These are phyloP conservation scores for Nothura maculosa DNA, from an alignment of 2,797 vertebrate species.

Conservation along the genomic window DNA sequence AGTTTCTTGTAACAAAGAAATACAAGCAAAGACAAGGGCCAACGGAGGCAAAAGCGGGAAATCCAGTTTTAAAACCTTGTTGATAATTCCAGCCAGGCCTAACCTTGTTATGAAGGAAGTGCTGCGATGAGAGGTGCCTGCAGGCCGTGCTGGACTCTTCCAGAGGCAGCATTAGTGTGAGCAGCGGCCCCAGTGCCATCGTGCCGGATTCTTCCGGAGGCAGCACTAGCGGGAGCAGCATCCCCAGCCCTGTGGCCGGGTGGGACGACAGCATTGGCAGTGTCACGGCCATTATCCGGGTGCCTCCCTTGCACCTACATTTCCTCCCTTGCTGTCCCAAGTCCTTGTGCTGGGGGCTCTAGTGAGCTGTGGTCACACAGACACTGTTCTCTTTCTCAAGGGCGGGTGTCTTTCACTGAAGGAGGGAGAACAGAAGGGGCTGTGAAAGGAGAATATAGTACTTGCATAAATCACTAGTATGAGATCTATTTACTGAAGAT, in stretches of 20 bases:
- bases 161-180: neutral
- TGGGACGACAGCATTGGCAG: neutral
- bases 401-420: neutral
- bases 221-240: too few species aligned
- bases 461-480: neutral
- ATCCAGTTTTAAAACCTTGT: neutral
- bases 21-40: neutral
- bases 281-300: neutral
- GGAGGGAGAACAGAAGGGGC: neutral
- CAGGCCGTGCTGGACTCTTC: neutral
- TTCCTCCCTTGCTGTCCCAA: neutral
- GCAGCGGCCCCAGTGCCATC: rapidly evolving
- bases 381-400: neutral
- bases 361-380: neutral
- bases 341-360: neutral
- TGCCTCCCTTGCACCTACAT: neutral
- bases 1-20: neutral
- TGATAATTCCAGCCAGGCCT: neutral
- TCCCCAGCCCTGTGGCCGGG: too few species aligned
- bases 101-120: neutral
- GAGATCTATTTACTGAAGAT: neutral
- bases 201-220: too few species aligned
- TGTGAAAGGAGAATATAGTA: neutral
- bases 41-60: neutral
- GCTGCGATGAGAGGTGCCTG: neutral